Evolutionary conservation across 2,113 vertebrate genomes (phyloP).

Genomic region (Melanotaenia duboulayi): DNA sequence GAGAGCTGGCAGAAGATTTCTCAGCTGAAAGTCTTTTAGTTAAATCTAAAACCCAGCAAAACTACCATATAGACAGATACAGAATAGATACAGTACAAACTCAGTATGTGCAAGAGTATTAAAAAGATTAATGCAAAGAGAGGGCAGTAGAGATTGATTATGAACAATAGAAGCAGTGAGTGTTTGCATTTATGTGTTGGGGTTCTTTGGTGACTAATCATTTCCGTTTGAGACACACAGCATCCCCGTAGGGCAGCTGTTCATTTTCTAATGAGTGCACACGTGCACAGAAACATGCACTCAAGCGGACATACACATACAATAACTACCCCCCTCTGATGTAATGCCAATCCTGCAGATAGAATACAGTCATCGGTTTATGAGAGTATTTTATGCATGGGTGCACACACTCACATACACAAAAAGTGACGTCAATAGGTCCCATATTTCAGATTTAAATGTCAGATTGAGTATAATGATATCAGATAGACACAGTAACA

Average conservation of each 20-base stretch:
- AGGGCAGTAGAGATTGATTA: not conserved
- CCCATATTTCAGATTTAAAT: slow-evolving; percentile 36
- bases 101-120: not conserved
- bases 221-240: slow-evolving; percentile 44
- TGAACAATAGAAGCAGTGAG: not conserved
- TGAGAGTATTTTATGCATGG: slow-evolving; percentile 26
- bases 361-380: slow-evolving; percentile 45
- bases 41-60: not conserved
- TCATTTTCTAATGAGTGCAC: slow-evolving; percentile 23
- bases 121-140: not conserved
- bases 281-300: slow-evolving; percentile 6
- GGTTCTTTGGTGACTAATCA: slow-evolving; percentile 62
- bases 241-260: slow-evolving; percentile 32
- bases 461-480: slow-evolving; percentile 18
- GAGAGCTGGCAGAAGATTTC: not conserved
- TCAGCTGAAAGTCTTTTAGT: not conserved
- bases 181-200: slow-evolving; percentile 11
- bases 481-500: slow-evolving; percentile 7
- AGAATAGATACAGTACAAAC: not conserved
- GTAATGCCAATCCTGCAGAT: slow-evolving; percentile 30
- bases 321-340: slow-evolving; percentile 14
- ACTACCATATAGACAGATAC: not conserved
- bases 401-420: slow-evolving; percentile 4
- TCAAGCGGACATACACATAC: not conserved
- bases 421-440: slow-evolving; percentile 10